Percentiles rank a stretch among this genome's conserved stretches.
These are phyloP conservation scores for Phyllopteryx taeniolatus DNA, from an alignment of 2,113 vertebrate species.

Conservation along the genomic window DNA sequence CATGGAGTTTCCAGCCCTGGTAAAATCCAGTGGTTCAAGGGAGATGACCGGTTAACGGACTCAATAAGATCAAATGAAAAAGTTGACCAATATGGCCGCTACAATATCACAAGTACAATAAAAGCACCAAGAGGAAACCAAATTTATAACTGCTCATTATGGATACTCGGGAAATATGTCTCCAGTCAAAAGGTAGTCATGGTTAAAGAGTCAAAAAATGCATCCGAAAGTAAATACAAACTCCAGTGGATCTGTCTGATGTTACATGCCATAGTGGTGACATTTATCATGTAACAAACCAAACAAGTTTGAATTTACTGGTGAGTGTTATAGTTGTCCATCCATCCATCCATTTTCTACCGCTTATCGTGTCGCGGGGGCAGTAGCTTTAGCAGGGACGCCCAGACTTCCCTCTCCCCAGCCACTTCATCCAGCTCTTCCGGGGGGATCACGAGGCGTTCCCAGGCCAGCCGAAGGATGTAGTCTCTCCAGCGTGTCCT, in stretches of 20 bases:
- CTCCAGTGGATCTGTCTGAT: conserved; percentile 15
- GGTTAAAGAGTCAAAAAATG: accelerated
- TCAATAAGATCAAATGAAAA: not conserved
- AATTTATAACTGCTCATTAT: conserved; percentile 30
- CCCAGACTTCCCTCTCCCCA: too few relatives aligned
- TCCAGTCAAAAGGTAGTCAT: accelerated
- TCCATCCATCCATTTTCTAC: too few relatives aligned
- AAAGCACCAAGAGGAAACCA: not conserved
- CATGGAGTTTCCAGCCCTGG: conserved; percentile 21
- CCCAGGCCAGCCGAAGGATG: too few relatives aligned
- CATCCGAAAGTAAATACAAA: not conserved
- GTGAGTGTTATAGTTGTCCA: not conserved
- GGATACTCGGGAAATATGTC: not conserved
- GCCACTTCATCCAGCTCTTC: too few relatives aligned
- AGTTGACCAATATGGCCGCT: not conserved
- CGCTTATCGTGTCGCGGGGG: too few relatives aligned
- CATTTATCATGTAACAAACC: not conserved
- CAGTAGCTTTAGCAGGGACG: too few relatives aligned
- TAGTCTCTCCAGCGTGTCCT: too few relatives aligned
- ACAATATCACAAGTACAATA: conserved; percentile 17
- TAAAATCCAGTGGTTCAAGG: conserved; percentile 33
- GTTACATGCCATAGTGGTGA: conserved; percentile 13
- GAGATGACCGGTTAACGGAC: not conserved
- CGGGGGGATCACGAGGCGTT: too few relatives aligned
- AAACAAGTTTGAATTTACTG: not conserved